phyloP scores from a whole-genome alignment of 35 echinoderm and acorn worm species.

The Chiridota heheva region DNA sequence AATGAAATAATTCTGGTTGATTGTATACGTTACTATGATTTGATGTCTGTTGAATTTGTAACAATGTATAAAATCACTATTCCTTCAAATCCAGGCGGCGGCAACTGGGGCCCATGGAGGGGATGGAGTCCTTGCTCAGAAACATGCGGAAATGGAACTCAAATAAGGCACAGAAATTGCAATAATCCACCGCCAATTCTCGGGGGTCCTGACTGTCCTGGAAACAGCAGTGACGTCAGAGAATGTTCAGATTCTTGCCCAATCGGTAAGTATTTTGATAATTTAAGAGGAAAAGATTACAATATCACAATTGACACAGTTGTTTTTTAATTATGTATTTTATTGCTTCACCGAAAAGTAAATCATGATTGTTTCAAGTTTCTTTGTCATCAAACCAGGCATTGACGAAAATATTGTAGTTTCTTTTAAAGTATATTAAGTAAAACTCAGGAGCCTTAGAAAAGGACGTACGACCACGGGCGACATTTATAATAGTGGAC shows the following conservation, averaged over 20 bases:
- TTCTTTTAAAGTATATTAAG: no score
- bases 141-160: conserved; percentile 66
- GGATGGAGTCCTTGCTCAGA: conserved; percentile 52
- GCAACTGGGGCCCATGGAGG: conserved; percentile 69
- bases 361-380: background rate
- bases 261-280: conserved; percentile 41
- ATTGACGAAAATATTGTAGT: background rate
- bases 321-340: no score
- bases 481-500: no score
- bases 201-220: conserved; percentile 51
- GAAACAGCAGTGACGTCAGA: conserved; percentile 45
- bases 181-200: conserved; percentile 60
- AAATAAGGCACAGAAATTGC: conserved; percentile 47
- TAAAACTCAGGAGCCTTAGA: no score
- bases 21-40: background rate
- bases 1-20: no score
- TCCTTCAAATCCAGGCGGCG: conserved; percentile 30
- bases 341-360: no score
- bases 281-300: background rate
- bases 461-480: no score
- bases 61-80: background rate
- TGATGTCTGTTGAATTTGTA: background rate
- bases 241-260: conserved; percentile 50
- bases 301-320: background rate
- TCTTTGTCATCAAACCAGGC: background rate